Conservation (phyloP, 2,797 vertebrate species). For the Taeniopygia guttata region DNA sequence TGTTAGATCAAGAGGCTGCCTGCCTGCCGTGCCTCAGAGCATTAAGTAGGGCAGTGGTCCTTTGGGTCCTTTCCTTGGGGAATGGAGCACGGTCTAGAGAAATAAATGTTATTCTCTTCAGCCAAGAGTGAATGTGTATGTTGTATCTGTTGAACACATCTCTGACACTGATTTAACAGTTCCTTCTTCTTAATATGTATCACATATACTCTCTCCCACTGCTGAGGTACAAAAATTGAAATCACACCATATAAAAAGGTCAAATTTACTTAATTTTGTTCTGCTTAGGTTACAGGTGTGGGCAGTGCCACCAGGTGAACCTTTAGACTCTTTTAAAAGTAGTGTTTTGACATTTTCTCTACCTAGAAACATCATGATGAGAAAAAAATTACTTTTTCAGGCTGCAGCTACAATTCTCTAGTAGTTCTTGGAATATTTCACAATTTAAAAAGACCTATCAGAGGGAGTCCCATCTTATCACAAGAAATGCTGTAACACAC, state of each 20-base stretch:
- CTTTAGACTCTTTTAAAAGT: not conserved
- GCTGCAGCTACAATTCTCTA: not conserved
- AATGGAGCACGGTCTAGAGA: conserved; percentile 3
- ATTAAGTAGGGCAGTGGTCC: conserved; percentile 26
- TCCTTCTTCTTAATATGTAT: not conserved
- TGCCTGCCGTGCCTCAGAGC: not conserved
- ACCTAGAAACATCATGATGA: not conserved
- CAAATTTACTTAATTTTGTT: not conserved
- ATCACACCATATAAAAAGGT: not conserved
- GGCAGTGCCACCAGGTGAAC: not conserved
- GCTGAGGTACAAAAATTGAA: not conserved
- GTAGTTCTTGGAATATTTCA: not conserved
- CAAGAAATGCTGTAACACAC: not conserved
- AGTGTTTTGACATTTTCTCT: not conserved
- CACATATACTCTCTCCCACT: not conserved
- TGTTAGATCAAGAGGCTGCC: conserved; percentile 26
- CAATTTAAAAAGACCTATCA: not conserved
- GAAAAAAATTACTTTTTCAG: conserved; percentile 1
- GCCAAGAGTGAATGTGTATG: not conserved
- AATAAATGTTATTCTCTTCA: conserved; percentile 6
- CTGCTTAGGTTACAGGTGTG: not conserved
- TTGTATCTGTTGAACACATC: not conserved
- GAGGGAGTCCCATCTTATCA: not conserved
- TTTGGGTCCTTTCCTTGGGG: not conserved
- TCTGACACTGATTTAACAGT: not conserved